Percentiles rank a stretch among this genome's conserved stretches.
Evolutionary conservation across 2,797 vertebrate genomes (phyloP).

Genomic region (Syngnathus rostellatus): DNA sequence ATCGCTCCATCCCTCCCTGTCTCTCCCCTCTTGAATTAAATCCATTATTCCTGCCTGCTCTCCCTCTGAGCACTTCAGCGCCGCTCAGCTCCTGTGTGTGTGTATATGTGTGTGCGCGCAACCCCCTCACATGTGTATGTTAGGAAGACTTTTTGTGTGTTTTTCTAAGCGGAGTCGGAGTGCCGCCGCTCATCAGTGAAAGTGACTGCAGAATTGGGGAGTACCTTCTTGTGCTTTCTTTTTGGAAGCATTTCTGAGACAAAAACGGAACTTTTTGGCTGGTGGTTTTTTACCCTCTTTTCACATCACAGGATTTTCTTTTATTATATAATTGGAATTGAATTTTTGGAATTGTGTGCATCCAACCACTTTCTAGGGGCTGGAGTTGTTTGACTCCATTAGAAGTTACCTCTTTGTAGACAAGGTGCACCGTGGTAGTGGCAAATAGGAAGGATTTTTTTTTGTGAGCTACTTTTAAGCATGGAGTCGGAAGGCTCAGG

Average conservation of each 20-base stretch:
- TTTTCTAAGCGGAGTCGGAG: constrained; percentile 64
- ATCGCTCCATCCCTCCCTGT: constrained; percentile 28
- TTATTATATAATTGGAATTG: neutral
- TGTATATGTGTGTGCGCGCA: constrained; percentile 29
- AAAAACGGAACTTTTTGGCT: constrained; percentile 22
- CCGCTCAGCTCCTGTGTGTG: constrained; percentile 39
- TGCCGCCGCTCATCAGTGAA: constrained; percentile 53
- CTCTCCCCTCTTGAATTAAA: constrained; percentile 59
- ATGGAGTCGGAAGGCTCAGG: constrained; percentile 30
- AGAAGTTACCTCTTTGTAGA: neutral
- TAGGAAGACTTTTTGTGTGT: constrained; percentile 55
- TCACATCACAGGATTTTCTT: constrained; percentile 28
- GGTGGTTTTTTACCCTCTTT: constrained; percentile 10
- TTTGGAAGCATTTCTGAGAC: constrained; percentile 27
- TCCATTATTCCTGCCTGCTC: constrained; percentile 66
- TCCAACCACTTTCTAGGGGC: neutral
- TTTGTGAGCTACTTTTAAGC: neutral
- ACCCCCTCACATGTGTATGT: constrained; percentile 50
- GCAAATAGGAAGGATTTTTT: neutral
- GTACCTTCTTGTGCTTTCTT: constrained; percentile 31
- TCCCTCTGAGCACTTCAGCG: constrained; percentile 54
- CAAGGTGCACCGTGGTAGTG: neutral
- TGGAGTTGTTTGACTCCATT: constrained; percentile 3
- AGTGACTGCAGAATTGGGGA: constrained; percentile 43
- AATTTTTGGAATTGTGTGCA: neutral